Percentiles rank a stretch among this genome's conserved stretches.
These are phyloP conservation scores for Dreissena polymorpha DNA, from an alignment of 1,140 invertebrate genomes.

Conservation along the genomic window DNA sequence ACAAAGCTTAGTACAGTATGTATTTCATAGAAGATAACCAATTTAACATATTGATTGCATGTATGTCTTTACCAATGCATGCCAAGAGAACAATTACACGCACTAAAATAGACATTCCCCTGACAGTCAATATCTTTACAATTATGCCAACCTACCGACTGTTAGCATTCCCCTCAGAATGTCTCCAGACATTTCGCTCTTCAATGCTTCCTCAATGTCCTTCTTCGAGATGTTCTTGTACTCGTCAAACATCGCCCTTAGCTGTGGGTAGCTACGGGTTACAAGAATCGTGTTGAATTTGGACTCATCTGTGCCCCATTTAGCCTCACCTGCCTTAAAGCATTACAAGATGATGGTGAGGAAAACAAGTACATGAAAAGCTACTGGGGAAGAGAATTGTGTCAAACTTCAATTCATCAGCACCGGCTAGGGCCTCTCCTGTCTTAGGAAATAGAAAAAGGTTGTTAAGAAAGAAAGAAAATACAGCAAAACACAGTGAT, in stretches of 20 bases:
- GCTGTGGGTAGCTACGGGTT: constrained; percentile 77
- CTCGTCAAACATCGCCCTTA: constrained; percentile 78
- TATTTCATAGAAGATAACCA: too few relatives aligned
- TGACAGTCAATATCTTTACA: background rate
- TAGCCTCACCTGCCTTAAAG: constrained; percentile 80
- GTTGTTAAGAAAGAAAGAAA: background rate
- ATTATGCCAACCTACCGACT: constrained; percentile 71
- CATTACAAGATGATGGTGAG: background rate
- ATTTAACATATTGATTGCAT: too few relatives aligned
- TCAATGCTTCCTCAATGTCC: constrained; percentile 77
- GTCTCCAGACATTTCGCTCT: constrained; percentile 79
- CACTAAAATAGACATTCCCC: too few relatives aligned
- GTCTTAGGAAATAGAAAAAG: constrained; percentile 66
- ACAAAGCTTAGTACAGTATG: too few relatives aligned
- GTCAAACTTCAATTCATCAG: constrained; percentile 81
- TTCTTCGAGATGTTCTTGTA: constrained; percentile 78
- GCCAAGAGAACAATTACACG: too few relatives aligned
- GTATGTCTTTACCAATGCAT: too few relatives aligned
- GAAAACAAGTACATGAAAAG: constrained; percentile 61
- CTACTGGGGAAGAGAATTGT: constrained; percentile 75
- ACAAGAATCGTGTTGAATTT: constrained; percentile 77
- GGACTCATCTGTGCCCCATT: constrained; percentile 82
- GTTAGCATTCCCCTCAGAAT: constrained; percentile 76
- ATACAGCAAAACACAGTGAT: too few relatives aligned
- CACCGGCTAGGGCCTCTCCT: constrained; percentile 81